These are phyloP conservation scores for Heterotilapia buettikoferi DNA, from an alignment of 2,113 vertebrate species.

Conservation along the genomic window DNA sequence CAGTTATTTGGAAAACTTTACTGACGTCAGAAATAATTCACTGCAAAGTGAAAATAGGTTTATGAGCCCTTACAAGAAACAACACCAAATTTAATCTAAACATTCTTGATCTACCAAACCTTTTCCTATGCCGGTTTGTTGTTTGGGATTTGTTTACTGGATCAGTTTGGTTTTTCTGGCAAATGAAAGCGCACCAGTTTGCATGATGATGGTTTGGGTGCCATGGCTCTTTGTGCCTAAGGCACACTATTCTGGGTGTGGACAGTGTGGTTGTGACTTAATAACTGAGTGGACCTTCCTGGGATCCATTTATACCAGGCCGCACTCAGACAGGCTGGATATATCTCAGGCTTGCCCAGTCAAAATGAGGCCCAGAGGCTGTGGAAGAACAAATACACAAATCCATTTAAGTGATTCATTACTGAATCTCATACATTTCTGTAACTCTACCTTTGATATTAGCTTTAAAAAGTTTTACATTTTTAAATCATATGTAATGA, in stretches of 20 bases:
- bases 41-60: neutral
- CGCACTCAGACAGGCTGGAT: constrained; percentile 43
- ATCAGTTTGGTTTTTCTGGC: constrained; percentile 4
- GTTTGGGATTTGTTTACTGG: neutral
- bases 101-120: neutral
- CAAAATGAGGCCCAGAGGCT: neutral
- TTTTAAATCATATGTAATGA: neutral
- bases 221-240: constrained; percentile 17
- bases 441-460: neutral
- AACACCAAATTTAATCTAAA: neutral
- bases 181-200: neutral
- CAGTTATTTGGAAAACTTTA: neutral
- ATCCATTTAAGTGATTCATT: neutral
- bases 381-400: neutral
- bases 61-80: neutral
- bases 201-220: constrained; percentile 44
- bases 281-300: constrained; percentile 56
- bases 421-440: neutral
- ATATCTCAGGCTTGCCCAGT: constrained; percentile 46
- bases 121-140: neutral
- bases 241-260: constrained; percentile 62
- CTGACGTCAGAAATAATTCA: neutral
- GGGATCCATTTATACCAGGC: constrained; percentile 54
- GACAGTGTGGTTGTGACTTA: constrained; percentile 67
- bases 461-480: neutral